Evolutionary conservation across 2,797 vertebrate genomes (phyloP).

Genomic region (Nasua narica): DNA sequence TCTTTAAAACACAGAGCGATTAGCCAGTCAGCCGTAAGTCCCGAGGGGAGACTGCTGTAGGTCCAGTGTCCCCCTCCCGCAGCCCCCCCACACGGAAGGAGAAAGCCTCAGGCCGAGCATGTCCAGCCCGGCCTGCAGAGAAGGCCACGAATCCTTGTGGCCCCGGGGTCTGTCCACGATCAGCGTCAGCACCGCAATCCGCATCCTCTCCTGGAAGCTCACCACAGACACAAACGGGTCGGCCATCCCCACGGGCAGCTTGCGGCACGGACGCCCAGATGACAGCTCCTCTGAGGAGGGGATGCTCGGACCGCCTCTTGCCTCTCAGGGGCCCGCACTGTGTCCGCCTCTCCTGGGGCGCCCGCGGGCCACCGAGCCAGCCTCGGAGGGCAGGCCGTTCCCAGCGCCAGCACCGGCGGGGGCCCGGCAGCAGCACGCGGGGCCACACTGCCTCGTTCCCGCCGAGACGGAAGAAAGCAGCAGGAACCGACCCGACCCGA

Average conservation of each 20-base stretch:
- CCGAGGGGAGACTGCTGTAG: not conserved
- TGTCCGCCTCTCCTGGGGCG: not conserved
- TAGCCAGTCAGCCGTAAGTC: not conserved
- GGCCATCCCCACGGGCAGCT: not conserved
- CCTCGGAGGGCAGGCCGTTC: not conserved
- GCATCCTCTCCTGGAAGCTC: not conserved
- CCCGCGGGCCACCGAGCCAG: not conserved
- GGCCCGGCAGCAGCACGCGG: not conserved
- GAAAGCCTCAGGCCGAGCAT: not conserved
- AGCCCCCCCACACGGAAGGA: not conserved
- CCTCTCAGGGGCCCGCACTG: not conserved
- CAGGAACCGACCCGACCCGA: not conserved
- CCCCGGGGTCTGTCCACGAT: not conserved
- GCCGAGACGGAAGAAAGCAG: not conserved
- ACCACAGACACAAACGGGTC: not conserved
- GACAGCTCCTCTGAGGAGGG: not conserved
- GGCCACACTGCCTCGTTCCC: not conserved
- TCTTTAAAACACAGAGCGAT: not conserved
- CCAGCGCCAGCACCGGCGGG: not conserved
- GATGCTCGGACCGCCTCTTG: not conserved
- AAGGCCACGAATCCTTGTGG: not conserved
- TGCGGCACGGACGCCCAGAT: not conserved
- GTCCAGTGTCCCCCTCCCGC: not conserved
- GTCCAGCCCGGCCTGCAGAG: not conserved
- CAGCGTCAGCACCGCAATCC: not conserved